Percentiles rank a stretch among this genome's conserved stretches.
phyloP scores from a whole-genome alignment of 2,113 vertebrate species.

The Myodes glareolus region DNA sequence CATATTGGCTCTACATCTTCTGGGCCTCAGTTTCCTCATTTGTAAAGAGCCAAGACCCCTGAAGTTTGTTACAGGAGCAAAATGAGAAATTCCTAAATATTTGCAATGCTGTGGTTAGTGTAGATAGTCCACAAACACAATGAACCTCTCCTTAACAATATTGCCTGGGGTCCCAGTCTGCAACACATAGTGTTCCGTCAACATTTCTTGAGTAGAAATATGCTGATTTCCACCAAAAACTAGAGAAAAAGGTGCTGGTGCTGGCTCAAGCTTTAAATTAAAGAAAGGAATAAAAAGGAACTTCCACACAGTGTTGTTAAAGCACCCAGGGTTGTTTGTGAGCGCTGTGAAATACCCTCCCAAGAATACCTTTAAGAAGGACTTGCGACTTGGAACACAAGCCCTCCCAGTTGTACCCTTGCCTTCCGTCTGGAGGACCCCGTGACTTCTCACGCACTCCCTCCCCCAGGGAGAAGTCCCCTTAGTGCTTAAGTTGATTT shows the following conservation, averaged over 20 bases:
- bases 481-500: constrained; percentile 16
- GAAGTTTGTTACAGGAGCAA: neutral
- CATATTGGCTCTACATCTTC: neutral
- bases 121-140: neutral
- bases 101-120: neutral
- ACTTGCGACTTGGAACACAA: neutral
- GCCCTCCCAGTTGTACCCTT: neutral
- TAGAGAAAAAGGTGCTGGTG: neutral
- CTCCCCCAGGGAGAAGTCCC: constrained; percentile 3
- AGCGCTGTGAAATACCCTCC: neutral
- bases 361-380: neutral
- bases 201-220: neutral
- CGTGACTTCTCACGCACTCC: constrained; percentile 51
- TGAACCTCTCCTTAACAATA: neutral
- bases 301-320: neutral
- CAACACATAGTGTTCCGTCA: neutral
- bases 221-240: neutral
- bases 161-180: neutral
- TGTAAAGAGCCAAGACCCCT: neutral
- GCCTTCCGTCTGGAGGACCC: neutral
- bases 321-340: neutral
- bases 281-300: neutral
- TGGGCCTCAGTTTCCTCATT: neutral
- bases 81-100: neutral
- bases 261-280: neutral